A percentile compares a stretch with the other conserved stretches of the same genome.
Conservation (phyloP, 2,888 invertebrate genomes). For the Andrena trimmerana region DNA sequence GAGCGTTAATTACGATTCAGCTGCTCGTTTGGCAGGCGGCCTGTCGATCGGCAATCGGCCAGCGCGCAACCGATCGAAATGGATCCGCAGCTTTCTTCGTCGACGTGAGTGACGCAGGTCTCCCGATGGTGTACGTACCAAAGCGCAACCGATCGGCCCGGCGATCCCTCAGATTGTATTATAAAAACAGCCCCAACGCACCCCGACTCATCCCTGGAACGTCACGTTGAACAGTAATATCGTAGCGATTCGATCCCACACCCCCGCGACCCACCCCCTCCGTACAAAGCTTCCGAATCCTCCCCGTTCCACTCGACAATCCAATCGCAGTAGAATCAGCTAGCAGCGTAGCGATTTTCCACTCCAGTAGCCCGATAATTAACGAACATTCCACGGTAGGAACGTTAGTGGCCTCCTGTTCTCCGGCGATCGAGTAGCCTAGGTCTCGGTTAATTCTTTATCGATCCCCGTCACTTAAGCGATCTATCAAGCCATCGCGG, state of each 20-base stretch:
- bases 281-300: background rate
- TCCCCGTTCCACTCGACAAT: background rate
- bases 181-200: background rate
- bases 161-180: background rate
- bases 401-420: slow-evolving; percentile 8
- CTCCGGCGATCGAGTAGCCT: slow-evolving; percentile 28
- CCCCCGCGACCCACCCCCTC: background rate
- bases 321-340: slow-evolving; percentile 15
- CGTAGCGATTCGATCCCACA: background rate
- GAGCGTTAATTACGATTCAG: slow-evolving; percentile 43
- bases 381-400: slow-evolving; percentile 23
- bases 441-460: slow-evolving; percentile 27
- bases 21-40: slow-evolving; percentile 32
- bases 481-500: slow-evolving; percentile 47
- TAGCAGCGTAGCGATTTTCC: slow-evolving; percentile 29
- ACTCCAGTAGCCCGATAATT: slow-evolving; percentile 31
- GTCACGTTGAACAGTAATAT: background rate
- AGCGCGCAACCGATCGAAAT: slow-evolving; percentile 14
- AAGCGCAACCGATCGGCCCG: background rate
- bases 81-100: slow-evolving; percentile 30
- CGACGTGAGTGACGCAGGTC: slow-evolving; percentile 8
- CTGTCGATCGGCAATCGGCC: slow-evolving; percentile 14
- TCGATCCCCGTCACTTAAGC: slow-evolving; percentile 20
- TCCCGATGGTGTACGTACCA: slow-evolving; percentile 16
- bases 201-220: slow-evolving; percentile 10